Percentiles rank a stretch among this genome's conserved stretches.
phyloP scores from a whole-genome alignment of 2,888 invertebrate genomes.

The Alcis repandata region DNA sequence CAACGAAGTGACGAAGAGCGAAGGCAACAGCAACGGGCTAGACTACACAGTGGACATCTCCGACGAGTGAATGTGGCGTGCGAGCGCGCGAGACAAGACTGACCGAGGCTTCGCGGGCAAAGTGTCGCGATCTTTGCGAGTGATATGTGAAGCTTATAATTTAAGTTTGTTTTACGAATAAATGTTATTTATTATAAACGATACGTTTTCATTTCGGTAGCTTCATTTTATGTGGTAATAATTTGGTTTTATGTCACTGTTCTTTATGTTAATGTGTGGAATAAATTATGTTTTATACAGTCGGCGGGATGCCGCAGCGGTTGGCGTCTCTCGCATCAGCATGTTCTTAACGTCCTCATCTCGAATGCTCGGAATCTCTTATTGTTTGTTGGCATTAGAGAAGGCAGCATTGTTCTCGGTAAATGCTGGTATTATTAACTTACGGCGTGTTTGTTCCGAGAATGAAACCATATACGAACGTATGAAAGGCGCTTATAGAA shows the following conservation, averaged over 20 bases:
- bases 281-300: conserved; percentile 54
- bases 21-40: conserved; percentile 72
- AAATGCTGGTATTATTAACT: conserved; percentile 19
- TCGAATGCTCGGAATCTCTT: conserved; percentile 25
- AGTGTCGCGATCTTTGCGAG: conserved; percentile 32
- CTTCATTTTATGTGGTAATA: conserved; percentile 52
- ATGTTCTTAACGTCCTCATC: conserved; percentile 35
- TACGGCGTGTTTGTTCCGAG: conserved; percentile 14
- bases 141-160: conserved; percentile 37
- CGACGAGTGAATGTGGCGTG: conserved; percentile 61
- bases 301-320: conserved; percentile 34
- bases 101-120: conserved; percentile 56
- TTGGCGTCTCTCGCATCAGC: conserved; percentile 36
- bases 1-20: conserved; percentile 78
- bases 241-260: conserved; percentile 53
- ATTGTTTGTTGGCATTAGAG: conserved; percentile 24
- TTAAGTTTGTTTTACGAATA: conserved; percentile 69
- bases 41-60: conserved; percentile 69
- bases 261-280: conserved; percentile 53
- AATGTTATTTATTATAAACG: conserved; percentile 75
- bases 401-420: conserved; percentile 21
- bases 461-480: conserved; percentile 25
- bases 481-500: conserved; percentile 6
- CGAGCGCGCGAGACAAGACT: conserved; percentile 69
- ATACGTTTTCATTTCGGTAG: conserved; percentile 57